Percentiles rank a stretch among this genome's conserved stretches.
Evolutionary conservation across 2,888 invertebrate species (phyloP).

Genomic region (Drosophila putrida): DNA sequence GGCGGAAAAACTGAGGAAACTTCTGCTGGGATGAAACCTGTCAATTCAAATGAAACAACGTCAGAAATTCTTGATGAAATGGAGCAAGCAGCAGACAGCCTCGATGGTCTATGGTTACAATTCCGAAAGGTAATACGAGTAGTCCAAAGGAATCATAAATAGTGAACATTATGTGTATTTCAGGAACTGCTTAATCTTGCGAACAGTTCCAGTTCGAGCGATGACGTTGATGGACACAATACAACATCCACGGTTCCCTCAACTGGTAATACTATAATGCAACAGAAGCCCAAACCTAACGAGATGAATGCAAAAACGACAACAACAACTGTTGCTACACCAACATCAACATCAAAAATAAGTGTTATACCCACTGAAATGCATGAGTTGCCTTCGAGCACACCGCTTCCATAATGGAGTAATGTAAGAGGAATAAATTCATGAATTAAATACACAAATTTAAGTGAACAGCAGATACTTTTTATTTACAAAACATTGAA

Average conservation of each 20-base stretch:
- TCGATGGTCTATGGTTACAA: constrained; percentile 61
- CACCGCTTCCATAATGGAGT: constrained; percentile 16
- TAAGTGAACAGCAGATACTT: not conserved
- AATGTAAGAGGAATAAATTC: no score
- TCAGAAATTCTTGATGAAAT: constrained; percentile 47
- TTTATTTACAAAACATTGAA: constrained; percentile 17
- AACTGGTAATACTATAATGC: constrained; percentile 9
- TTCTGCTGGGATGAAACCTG: constrained; percentile 4
- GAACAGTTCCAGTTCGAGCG: constrained; percentile 25
- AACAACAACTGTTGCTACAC: not conserved
- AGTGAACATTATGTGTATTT: constrained; percentile 9
- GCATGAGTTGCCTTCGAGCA: constrained; percentile 10
- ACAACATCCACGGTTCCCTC: constrained; percentile 1
- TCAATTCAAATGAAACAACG: constrained; percentile 1
- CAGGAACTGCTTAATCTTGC: constrained; percentile 40
- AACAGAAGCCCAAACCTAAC: constrained; percentile 24
- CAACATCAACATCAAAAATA: constrained; percentile 4
- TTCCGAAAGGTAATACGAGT: constrained; percentile 57
- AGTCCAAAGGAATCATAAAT: not conserved
- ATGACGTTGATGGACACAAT: constrained; percentile 11
- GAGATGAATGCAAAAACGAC: not conserved
- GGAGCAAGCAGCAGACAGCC: constrained; percentile 52
- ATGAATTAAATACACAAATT: not conserved
- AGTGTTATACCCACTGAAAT: constrained; percentile 1
- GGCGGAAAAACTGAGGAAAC: constrained; percentile 9